Conservation (phyloP, 2,797 vertebrate species). For the Taeniopygia guttata region DNA sequence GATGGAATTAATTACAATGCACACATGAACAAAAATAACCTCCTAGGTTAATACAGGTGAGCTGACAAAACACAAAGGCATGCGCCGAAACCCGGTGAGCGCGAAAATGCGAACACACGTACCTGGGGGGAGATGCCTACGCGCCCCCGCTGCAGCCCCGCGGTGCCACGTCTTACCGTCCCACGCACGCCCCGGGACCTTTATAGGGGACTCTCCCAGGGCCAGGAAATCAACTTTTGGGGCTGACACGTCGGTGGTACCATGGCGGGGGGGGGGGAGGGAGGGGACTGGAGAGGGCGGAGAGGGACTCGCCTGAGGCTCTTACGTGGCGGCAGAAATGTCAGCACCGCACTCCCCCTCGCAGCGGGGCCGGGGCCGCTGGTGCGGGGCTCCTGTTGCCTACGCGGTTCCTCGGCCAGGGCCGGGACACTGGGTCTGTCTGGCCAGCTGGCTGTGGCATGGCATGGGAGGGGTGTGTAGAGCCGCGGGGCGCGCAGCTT, state of each 20-base stretch:
- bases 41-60: not conserved
- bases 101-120: not conserved
- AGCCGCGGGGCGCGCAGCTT: no score
- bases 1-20: not conserved
- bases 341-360: not conserved
- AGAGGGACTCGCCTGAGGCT: not conserved
- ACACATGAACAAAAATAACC: not conserved
- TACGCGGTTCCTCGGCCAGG: fast-evolving
- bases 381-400: not conserved
- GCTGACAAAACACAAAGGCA: not conserved
- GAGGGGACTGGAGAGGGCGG: not conserved
- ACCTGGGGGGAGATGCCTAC: constrained; percentile 49
- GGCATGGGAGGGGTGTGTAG: no score
- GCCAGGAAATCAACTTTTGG: constrained; percentile 29
- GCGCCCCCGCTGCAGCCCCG: not conserved
- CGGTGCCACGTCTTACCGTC: constrained; percentile 60
- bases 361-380: not conserved
- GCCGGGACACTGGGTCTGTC: not conserved
- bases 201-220: not conserved
- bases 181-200: not conserved
- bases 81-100: not conserved
- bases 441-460: no score
- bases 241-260: constrained; percentile 8
- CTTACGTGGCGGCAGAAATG: not conserved
- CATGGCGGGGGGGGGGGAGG: not conserved